Base-by-base conservation (phyloP, 2,797 vertebrate species). In the Danio kyathit region DNA sequence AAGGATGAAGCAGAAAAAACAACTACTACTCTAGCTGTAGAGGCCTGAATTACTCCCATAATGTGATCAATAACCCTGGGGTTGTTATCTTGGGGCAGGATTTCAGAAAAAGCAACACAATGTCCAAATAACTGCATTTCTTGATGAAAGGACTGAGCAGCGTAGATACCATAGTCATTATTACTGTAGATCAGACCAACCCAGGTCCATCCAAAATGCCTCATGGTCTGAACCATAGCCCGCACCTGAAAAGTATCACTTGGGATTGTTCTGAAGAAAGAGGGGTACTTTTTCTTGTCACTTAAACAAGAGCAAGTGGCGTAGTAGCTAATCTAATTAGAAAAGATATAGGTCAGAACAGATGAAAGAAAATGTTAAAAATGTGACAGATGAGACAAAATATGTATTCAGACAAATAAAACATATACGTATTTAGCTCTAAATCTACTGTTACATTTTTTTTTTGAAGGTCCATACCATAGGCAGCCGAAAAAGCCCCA, bases 41-140 rank as follows among this genome's bases (percentile, higher is more conserved):
- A 89, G 10, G 29, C n/a, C 64, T 63, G 56, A n/a, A 89, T 86
- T 6, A 79, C 57, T 0, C 3, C 11, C 9, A 85, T 74, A 4
- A 88, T 87, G 0, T 54, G 70, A 4, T 12, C 44, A 3, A 89
- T 56, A 17, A 88, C 81, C 9, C 16, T 65, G 7, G 2, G 75
- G 41, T 91, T 76, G 7, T 89, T 89, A 56, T 57, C 71, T 66
- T 76, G 80, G 2, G 91, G 91, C 54, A 94, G 86, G 63, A 90
- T 80, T 56, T 92, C 89, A 5, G 85, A 51, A 67, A 91, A 94
- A 2, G 93, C 91, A 67, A 92, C 82, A 75, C 93, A 93, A 14
- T 82, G 82, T 9, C 80, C 72, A 9, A 84, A 40, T 40, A 76
- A 19, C 66, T 76, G 76, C 7, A 86, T 44, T 19, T 84, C 80